These are phyloP conservation scores for Scatophagus argus DNA, from an alignment of 2,113 vertebrate genomes.

Conservation along the genomic window DNA sequence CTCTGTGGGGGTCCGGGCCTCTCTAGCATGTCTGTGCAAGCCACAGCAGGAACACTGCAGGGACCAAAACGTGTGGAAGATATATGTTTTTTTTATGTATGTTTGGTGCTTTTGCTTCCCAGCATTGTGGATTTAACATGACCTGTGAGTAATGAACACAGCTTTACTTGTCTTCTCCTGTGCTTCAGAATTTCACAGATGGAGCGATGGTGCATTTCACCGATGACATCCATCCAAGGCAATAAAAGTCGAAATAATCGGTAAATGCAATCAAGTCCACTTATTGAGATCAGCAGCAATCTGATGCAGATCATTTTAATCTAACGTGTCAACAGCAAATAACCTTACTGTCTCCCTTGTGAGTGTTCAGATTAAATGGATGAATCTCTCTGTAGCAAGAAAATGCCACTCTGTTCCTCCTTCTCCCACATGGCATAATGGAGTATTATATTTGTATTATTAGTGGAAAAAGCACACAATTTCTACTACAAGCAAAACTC, in stretches of 20 bases:
- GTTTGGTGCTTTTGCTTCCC: neutral
- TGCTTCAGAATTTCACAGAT: too few relatives aligned
- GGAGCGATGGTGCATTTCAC: constrained; percentile 23
- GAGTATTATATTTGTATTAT: neutral
- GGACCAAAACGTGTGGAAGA: constrained; percentile 13
- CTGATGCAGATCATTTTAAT: constrained; percentile 42
- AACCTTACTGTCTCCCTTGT: constrained; percentile 5
- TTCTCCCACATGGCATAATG: constrained; percentile 1
- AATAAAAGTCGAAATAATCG: constrained; percentile 35
- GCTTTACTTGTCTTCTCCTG: too few relatives aligned
- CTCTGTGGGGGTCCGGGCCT: constrained; percentile 41
- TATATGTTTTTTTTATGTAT: constrained; percentile 13
- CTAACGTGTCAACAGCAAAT: constrained; percentile 35
- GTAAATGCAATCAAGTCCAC: constrained; percentile 20
- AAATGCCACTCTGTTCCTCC: neutral
- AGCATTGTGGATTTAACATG: neutral
- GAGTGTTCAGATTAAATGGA: constrained; percentile 12
- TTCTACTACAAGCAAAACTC: neutral
- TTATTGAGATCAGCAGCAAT: constrained; percentile 29
- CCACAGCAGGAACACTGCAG: constrained; percentile 25
- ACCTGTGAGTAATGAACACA: neutral
- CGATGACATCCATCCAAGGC: constrained; percentile 21
- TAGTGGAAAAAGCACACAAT: neutral
- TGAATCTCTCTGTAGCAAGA: neutral
- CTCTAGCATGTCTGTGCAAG: constrained; percentile 14